These are phyloP conservation scores for Drosophila prostipennis DNA, from an alignment of 2,888 invertebrate genomes.

Conservation along the genomic window DNA sequence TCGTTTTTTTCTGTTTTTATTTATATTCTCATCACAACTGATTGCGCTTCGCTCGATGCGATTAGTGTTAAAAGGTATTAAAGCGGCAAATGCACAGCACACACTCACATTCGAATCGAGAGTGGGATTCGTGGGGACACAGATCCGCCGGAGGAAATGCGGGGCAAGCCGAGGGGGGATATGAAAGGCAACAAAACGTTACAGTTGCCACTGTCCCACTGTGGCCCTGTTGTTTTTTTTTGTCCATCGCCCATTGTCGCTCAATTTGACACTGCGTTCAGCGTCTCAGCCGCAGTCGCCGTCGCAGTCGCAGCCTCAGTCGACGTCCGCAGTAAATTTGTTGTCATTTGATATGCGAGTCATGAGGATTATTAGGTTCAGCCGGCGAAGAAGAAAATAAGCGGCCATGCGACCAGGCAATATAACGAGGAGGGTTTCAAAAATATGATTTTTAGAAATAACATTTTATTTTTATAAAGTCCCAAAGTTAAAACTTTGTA, in stretches of 20 bases:
- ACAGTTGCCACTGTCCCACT: slow-evolving; percentile 81
- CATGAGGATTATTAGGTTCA: slow-evolving; percentile 80
- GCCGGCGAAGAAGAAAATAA: slow-evolving; percentile 51
- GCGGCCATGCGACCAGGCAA: slow-evolving; percentile 53
- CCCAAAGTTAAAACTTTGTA: too few relatives aligned
- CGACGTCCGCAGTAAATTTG: slow-evolving; percentile 76
- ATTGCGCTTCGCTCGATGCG: slow-evolving; percentile 82
- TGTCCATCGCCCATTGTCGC: slow-evolving; percentile 77
- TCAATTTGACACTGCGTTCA: slow-evolving; percentile 76
- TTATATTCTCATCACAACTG: slow-evolving; percentile 84
- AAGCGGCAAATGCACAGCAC: slow-evolving; percentile 84
- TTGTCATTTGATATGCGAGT: slow-evolving; percentile 81
- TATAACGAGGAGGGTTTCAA: slow-evolving; percentile 51
- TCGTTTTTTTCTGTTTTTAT: slow-evolving; percentile 67
- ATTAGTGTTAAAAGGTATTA: slow-evolving; percentile 84
- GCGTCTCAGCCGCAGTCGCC: slow-evolving; percentile 31
- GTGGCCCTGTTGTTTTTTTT: slow-evolving; percentile 58
- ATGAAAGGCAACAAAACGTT: slow-evolving; percentile 76
- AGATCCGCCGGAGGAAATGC: slow-evolving; percentile 11
- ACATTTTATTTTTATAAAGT: too few relatives aligned
- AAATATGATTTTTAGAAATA: not conserved
- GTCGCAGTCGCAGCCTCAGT: slow-evolving; percentile 44
- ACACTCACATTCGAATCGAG: slow-evolving; percentile 55
- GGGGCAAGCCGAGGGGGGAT: slow-evolving; percentile 1
- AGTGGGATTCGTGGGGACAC: slow-evolving; percentile 29